phyloP scores from a whole-genome alignment of 1,140 invertebrate species.

The Lanistes nyassanus region DNA sequence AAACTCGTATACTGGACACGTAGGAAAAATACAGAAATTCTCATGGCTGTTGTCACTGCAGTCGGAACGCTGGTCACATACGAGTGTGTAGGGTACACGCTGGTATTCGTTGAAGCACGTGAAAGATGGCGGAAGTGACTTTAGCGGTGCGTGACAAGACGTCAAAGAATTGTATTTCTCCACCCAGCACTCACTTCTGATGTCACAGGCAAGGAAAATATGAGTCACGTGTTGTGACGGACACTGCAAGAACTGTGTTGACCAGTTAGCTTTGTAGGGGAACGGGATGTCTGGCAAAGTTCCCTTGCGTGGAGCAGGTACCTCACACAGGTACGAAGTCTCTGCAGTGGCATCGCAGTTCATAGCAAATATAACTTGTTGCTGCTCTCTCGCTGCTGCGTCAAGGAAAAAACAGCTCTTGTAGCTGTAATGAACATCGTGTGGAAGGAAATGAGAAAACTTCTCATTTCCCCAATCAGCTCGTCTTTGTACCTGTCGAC shows the following conservation, averaged over 20 bases:
- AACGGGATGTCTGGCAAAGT: too few relatives aligned
- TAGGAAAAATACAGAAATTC: constrained; percentile 20
- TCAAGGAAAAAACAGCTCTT: too few relatives aligned
- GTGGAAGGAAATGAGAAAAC: too few relatives aligned
- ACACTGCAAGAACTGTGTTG: neutral
- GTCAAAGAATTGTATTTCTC: neutral
- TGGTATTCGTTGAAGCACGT: constrained; percentile 2
- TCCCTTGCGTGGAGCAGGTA: too few relatives aligned
- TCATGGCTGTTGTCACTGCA: constrained; percentile 29
- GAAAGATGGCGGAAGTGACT: constrained; percentile 15
- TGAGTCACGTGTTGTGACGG: neutral
- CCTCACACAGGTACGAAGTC: too few relatives aligned
- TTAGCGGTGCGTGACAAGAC: neutral
- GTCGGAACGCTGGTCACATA: constrained; percentile 28
- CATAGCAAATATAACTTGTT: too few relatives aligned
- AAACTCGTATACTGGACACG: neutral
- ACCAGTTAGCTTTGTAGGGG: too few relatives aligned
- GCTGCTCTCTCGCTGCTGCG: too few relatives aligned
- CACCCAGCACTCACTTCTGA: constrained; percentile 8
- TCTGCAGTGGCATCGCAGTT: too few relatives aligned
- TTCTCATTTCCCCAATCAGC: too few relatives aligned
- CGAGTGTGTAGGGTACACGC: constrained; percentile 22
- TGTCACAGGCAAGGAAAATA: constrained; percentile 6
- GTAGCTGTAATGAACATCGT: too few relatives aligned
- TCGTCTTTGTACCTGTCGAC: too few relatives aligned